These are phyloP conservation scores for Lepus europaeus DNA, from an alignment of 2,113 vertebrate genomes.

Conservation along the genomic window DNA sequence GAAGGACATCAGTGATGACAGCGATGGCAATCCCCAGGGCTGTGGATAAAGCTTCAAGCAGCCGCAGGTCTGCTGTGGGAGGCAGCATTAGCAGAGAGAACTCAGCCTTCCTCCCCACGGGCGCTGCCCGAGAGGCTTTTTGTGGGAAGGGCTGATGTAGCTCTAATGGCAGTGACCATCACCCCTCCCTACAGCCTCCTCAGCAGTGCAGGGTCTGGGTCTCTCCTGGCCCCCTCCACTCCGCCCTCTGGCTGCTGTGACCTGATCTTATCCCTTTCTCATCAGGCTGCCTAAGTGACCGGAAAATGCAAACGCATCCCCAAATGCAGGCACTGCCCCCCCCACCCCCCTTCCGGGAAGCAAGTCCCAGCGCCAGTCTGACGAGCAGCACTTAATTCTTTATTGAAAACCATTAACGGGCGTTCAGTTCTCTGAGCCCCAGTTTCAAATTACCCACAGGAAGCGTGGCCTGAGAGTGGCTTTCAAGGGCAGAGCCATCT, in stretches of 20 bases:
- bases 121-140: not conserved
- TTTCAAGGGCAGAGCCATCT: constrained; percentile 82
- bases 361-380: constrained; percentile 67
- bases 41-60: not conserved
- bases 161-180: not conserved
- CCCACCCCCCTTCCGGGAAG: constrained; percentile 72
- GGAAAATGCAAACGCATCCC: constrained; percentile 79
- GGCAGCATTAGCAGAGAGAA: not conserved
- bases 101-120: not conserved
- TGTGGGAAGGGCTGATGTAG: constrained; percentile 44
- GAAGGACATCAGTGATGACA: constrained; percentile 48
- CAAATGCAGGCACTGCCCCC: not conserved
- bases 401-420: constrained; percentile 85
- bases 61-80: not conserved
- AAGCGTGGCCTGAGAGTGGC: constrained; percentile 67
- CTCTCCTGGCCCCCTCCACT: constrained; percentile 9
- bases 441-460: constrained; percentile 85
- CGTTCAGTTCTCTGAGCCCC: constrained; percentile 82
- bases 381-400: constrained; percentile 83
- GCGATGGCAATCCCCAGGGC: not conserved
- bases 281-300: constrained; percentile 83
- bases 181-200: not conserved
- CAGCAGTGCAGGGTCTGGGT: not conserved
- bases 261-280: constrained; percentile 73
- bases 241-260: constrained; percentile 74